Base-by-base conservation (phyloP, 2,113 vertebrate species). In the Bujurquina vittata region DNA sequence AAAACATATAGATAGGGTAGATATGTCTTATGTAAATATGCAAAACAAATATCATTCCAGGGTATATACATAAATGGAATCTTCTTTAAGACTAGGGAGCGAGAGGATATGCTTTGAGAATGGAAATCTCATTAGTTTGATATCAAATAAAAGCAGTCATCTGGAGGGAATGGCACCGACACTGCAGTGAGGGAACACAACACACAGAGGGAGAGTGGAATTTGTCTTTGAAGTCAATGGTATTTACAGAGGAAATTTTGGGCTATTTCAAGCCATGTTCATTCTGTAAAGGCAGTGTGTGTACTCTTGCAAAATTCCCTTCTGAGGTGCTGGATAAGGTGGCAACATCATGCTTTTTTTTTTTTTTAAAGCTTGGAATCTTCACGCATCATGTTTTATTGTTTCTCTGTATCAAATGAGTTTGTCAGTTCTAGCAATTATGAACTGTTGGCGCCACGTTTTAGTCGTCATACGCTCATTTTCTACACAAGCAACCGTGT, bases 41-140 rank as follows among this genome's bases (percentile, higher is more conserved):
- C 93, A 84, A 92, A 95, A 93, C 91, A 93, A 95, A 94, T 92
- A 94, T 89, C 78, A 93, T 94, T 92, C 79, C 69, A 80, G 84
- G 91, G 84, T 89, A 90, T 92, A 93, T 90, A 94, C 92, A 94
- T 92, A 92, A 92, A 93, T 93, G 90, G 86, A 90, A 95, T 89
- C 92, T 86, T 92, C 89, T 83, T 85, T 89, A 89, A 88, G 88
- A 90, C 87, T 37, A 74, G 87, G 75, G 65, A 90, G 89, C 49
- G 84, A 83, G 77, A 81, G 87, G 87, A 91, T 90, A 79, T 90
- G 92, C 90, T 87, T 84, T 90, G 88, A 94, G 89, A 92, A 93
- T 85, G 90, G 88, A 94, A 95, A 94, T 95, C 93, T 94, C 92
- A 95, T 95, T 95, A 94, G 93, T 93, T 88, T 92, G 91, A 94